phyloP scores from a whole-genome alignment of 1,140 invertebrate genomes.

The Phthorimaea operculella region DNA sequence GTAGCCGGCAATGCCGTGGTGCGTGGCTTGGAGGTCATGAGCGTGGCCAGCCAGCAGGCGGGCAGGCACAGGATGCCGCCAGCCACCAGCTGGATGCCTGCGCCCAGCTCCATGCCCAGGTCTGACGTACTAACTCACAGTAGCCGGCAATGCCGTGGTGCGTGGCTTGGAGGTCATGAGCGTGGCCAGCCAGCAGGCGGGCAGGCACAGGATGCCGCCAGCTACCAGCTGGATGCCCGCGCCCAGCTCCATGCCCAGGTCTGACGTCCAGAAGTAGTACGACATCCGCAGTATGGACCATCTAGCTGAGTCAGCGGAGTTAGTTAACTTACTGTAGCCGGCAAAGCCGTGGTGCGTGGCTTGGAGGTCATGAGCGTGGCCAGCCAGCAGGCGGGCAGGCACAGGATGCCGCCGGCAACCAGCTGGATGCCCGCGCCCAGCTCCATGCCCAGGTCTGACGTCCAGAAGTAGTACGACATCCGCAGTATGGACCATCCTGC shows the following conservation, averaged over 20 bases:
- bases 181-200: slow-evolving; percentile 17
- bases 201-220: no score
- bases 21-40: no score
- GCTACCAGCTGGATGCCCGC: not conserved
- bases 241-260: slow-evolving; percentile 45
- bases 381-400: slow-evolving; percentile 48
- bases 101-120: no score
- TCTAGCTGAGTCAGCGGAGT: slow-evolving; percentile 37
- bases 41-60: no score
- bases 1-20: no score
- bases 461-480: slow-evolving; percentile 60
- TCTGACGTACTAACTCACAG: no score
- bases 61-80: no score
- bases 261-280: slow-evolving; percentile 58
- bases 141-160: slow-evolving; percentile 30
- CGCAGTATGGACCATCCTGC: slow-evolving; percentile 44
- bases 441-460: slow-evolving; percentile 49
- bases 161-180: slow-evolving; percentile 42
- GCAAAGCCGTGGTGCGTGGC: slow-evolving; percentile 28
- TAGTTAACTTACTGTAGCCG: slow-evolving; percentile 30
- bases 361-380: slow-evolving; percentile 45
- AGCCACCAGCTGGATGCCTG: no score
- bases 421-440: slow-evolving; percentile 38
- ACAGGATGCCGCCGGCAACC: slow-evolving; percentile 43
- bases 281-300: slow-evolving; percentile 52